Conservation (phyloP, 2,113 vertebrate genomes). For the Turnix velox region DNA sequence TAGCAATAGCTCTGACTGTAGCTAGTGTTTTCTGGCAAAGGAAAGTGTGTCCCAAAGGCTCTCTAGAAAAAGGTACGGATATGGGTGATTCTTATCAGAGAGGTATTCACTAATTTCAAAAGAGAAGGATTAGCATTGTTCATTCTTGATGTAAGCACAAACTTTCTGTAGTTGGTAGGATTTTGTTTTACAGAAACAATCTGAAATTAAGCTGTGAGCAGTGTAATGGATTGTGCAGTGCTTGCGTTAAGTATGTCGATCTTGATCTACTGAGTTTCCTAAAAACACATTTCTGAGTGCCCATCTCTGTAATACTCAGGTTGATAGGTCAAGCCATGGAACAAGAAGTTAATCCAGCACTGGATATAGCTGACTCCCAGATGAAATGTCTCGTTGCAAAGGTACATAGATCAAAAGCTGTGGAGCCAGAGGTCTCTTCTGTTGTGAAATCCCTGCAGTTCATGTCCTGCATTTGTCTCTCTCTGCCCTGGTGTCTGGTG, state of each 20-base stretch:
- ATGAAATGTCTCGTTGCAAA: slow-evolving; percentile 16
- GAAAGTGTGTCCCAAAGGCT: background rate
- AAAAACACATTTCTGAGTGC: background rate
- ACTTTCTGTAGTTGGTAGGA: background rate
- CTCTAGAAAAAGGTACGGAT: background rate
- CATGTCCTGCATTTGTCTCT: background rate
- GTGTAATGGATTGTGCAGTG: background rate
- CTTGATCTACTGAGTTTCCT: background rate
- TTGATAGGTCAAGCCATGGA: background rate
- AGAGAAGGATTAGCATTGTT: background rate
- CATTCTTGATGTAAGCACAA: background rate
- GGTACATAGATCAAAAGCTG: slow-evolving; percentile 7
- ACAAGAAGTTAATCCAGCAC: slow-evolving; percentile 9
- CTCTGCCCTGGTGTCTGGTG: background rate
- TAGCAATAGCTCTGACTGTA: background rate
- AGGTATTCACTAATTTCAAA: background rate
- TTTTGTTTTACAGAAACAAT: background rate
- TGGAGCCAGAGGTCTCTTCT: background rate
- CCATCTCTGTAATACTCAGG: background rate
- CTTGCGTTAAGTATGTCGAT: background rate
- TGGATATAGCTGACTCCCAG: slow-evolving; percentile 8
- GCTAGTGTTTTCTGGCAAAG: background rate
- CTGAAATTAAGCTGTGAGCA: background rate
- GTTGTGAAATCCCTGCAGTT: slow-evolving; percentile 9
- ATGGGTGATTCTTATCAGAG: background rate